Evolutionary conservation across 2,888 invertebrate species (phyloP), one percentile per base, ranked within the genome.

Genomic region (Chymomyza caudatula): DNA sequence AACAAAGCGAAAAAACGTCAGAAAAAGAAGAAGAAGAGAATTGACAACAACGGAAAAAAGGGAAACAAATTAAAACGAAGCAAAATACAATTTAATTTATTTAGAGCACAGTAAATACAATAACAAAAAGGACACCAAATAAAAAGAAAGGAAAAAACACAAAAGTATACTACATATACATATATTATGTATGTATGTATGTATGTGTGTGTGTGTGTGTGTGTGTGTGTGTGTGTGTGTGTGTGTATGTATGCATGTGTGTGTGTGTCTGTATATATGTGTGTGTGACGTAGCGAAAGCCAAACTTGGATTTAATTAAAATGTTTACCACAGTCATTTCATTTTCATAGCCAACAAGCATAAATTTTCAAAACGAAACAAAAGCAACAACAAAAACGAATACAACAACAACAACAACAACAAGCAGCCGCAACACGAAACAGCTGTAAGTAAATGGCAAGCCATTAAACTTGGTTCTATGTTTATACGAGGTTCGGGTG

Each of bases 271-370:
- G 29, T 37, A 2, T 11, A 11, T 37, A 1, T 37, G 29, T 37
- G 29, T 11, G 29, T 37, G 47, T 47, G n/a, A 53, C 15, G 25
- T 6, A 85, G 79, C 85, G 83, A 77, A 80, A 85, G 86, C 80
- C 86, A 81, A 82, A 82, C 82, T 82, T 82, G 82, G 86, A 86
- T 82, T 82, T 82, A 82, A 82, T 82, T 82, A 82, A 82, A 82
- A 82, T 86, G 82, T 82, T 82, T 81, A 82, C 82, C 82, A 81
- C 82, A 82, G 85, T 85, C 82, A 82, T 82, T 82, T 82, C 86
- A 86, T 82, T 82, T 81, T 82, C 85, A 85, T 82, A 79, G 84
- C 85, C 82, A 72, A 73, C 85, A 82, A 86, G 81, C 81, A 86
- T 82, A 81, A 81, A 81, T 82, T 82, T 86, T 86, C 78, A 78